Conservation (phyloP, 2,888 invertebrate genomes). For the Chrysopilus asiliformis region DNA sequence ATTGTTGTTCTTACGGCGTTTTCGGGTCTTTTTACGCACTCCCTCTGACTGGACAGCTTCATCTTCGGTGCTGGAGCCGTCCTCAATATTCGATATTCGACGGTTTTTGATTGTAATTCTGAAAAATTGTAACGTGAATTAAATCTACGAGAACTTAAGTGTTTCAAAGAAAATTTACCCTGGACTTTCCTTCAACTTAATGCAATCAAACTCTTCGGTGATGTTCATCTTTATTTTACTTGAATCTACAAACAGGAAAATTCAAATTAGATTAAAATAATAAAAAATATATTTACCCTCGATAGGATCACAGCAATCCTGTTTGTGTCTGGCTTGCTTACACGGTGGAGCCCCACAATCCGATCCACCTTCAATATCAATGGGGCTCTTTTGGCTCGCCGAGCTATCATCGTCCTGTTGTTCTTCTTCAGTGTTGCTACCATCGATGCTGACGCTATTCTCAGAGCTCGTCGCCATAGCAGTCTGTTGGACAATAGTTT, state of each 20-base stretch:
- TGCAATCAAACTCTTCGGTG: constrained; percentile 12
- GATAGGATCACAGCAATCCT: constrained; percentile 28
- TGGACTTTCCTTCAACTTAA: constrained; percentile 13
- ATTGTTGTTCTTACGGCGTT: constrained; percentile 30
- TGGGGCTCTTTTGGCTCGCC: constrained; percentile 38
- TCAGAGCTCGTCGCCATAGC: constrained; percentile 56
- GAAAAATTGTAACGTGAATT: background rate
- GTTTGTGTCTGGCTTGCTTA: constrained; percentile 36
- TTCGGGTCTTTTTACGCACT: constrained; percentile 29
- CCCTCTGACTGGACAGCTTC: constrained; percentile 20
- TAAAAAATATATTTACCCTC: constrained; percentile 16
- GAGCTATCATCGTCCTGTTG: constrained; percentile 46
- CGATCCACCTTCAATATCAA: constrained; percentile 37
- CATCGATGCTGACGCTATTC: constrained; percentile 67
- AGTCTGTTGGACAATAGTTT: constrained; percentile 36
- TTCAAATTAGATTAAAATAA: background rate
- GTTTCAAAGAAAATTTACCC: constrained; percentile 13
- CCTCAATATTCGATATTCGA: constrained; percentile 24
- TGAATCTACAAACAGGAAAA: no score
- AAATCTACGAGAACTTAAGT: no score
- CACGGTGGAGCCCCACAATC: constrained; percentile 40
- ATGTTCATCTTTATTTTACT: constrained; percentile 15
- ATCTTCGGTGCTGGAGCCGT: constrained; percentile 25
- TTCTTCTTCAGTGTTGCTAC: constrained; percentile 67
- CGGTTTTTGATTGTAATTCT: constrained; percentile 25